Evolutionary conservation across 1,140 invertebrate species (phyloP).

Genomic region (Drosophila insularis): DNA sequence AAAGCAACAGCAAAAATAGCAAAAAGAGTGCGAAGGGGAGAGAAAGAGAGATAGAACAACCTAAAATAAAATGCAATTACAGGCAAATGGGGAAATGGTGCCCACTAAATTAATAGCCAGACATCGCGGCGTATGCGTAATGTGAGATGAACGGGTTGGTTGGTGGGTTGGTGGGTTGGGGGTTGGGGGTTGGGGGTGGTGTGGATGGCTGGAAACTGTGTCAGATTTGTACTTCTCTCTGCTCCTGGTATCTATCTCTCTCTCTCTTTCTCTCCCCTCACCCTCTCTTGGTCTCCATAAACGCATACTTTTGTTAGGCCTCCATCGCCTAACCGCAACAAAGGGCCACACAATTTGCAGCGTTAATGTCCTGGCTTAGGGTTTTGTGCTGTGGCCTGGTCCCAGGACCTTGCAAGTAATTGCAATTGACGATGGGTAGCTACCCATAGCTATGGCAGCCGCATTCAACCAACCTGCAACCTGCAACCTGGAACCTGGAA

Average conservation of each 20-base stretch:
- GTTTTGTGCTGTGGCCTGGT: slow-evolving; percentile 44
- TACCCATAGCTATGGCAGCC: slow-evolving; percentile 22
- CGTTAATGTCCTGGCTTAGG: slow-evolving; percentile 64
- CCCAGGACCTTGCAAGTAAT: slow-evolving; percentile 70
- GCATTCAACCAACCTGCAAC: not conserved
- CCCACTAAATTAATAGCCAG: slow-evolving; percentile 74
- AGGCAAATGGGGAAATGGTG: slow-evolving; percentile 25
- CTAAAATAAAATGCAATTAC: slow-evolving; percentile 76
- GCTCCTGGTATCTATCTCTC: no score
- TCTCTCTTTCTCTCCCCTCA: not conserved
- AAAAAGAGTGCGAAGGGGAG: not conserved
- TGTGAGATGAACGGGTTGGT: slow-evolving; percentile 37
- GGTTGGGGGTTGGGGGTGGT: not conserved
- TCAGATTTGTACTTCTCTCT: slow-evolving; percentile 20
- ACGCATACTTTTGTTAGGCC: slow-evolving; percentile 17
- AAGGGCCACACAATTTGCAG: slow-evolving; percentile 76
- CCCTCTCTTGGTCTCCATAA: not conserved
- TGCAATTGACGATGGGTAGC: slow-evolving; percentile 68
- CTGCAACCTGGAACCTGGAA: slow-evolving; percentile 1
- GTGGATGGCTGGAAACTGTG: slow-evolving; percentile 3
- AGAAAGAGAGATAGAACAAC: not conserved
- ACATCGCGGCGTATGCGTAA: slow-evolving; percentile 68
- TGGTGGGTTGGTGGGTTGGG: not conserved
- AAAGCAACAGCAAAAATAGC: slow-evolving; percentile 54
- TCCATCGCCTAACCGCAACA: slow-evolving; percentile 54